These are phyloP conservation scores for Lytechinus variegatus DNA, from an alignment of 35 echinoderm and acorn worm genomes.

Conservation along the genomic window DNA sequence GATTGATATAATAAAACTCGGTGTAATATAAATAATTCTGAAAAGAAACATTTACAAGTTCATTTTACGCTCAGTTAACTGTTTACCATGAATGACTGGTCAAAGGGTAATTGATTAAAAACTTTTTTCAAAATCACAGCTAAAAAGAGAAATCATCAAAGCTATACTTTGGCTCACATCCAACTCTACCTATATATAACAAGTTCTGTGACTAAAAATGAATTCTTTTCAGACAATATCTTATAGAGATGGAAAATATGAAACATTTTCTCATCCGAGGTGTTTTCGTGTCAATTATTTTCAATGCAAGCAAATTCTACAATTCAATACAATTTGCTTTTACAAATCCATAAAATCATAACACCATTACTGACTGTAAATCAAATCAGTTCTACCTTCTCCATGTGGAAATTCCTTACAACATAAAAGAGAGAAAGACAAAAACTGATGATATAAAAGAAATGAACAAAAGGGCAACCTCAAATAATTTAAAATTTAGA, in stretches of 20 bases:
- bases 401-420: not conserved
- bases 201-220: not conserved
- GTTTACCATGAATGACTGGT: not conserved
- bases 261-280: not conserved
- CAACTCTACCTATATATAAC: not conserved
- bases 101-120: not conserved
- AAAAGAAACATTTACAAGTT: not conserved
- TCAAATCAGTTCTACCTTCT: too few relatives aligned
- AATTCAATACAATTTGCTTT: not conserved
- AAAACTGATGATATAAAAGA: not conserved
- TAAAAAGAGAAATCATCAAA: not conserved
- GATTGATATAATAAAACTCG: not conserved
- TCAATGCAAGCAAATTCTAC: not conserved
- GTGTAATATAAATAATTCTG: not conserved
- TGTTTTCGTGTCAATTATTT: not conserved
- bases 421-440: not conserved
- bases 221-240: not conserved
- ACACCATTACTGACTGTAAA: too few relatives aligned
- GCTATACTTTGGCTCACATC: not conserved
- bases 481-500: not conserved
- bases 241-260: not conserved
- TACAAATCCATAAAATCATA: too few relatives aligned
- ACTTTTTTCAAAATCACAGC: not conserved
- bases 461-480: not conserved
- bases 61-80: constrained; percentile 10